Evolutionary conservation across 2,113 vertebrate genomes (phyloP).

Genomic region (Motacilla alba): DNA sequence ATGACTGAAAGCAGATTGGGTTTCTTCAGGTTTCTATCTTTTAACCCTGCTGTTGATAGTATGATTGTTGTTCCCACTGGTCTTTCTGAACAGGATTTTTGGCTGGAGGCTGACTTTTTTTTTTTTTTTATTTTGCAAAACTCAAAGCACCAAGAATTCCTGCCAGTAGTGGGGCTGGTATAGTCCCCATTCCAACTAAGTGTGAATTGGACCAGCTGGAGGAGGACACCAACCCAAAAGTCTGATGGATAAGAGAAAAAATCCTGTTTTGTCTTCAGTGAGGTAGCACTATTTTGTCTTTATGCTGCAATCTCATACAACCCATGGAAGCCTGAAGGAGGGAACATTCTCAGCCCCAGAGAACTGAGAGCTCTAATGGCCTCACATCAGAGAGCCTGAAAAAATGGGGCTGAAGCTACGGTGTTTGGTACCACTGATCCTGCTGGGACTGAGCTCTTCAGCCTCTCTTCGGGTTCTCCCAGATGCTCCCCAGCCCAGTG

Average conservation of each 20-base stretch:
- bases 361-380: not conserved
- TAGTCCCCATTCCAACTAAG: not conserved
- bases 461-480: not conserved
- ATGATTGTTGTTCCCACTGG: not conserved
- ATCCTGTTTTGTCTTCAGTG: not conserved
- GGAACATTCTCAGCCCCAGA: not conserved
- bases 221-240: not conserved
- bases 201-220: not conserved
- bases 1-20: not conserved
- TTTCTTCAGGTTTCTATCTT: not conserved
- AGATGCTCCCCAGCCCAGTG: not conserved
- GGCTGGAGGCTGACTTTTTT: not conserved
- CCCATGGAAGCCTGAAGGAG: not conserved
- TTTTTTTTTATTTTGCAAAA: not conserved
- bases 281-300: not conserved
- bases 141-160: not conserved
- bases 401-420: not conserved
- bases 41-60: not conserved
- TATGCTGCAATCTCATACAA: rapidly evolving
- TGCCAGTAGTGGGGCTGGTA: not conserved
- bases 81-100: not conserved
- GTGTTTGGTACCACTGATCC: not conserved
- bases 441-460: not conserved
- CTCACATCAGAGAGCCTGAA: not conserved
- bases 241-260: not conserved